Evolutionary conservation across 2,113 vertebrate genomes (phyloP), one percentile per base, ranked within the genome.

Genomic region (Lethenteron reissneri): DNA sequence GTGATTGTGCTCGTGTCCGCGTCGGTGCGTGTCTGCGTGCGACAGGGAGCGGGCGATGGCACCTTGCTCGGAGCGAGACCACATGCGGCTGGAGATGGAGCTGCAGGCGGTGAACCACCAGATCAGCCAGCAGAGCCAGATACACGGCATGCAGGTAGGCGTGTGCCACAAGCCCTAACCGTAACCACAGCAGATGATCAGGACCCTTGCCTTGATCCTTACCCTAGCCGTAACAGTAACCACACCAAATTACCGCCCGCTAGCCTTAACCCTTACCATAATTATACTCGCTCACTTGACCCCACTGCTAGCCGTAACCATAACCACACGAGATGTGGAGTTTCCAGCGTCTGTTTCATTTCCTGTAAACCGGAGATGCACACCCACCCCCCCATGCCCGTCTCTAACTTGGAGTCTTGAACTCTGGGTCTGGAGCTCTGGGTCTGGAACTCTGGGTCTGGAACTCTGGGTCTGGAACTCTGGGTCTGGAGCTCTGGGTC

Each of bases 31-130:
- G 41, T 41, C 3, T 41, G 41, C 41, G 5, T 41, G 41, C 41
- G 41, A 41, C 41, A 41, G 41, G 41, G 41, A 41, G 41, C 41
- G 41, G 41, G 41, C 41, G 41, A 41, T 41, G 41, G 41, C 41
- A 41, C 41, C 41, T 41, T 41, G 41, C 41, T 41, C 64, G n/a
- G 64, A 68, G 64, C 64, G 25, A 17, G 64, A 68, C n/a, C 64
- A 68, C 9, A 17, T 68, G 75, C 91, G 92, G 78, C 82, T 99
- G 41, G 87, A 92, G 76, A 85, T 95, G 78, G 94, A 99, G 75
- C 80, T 99, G 60, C 94, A 95, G 79, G 90, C 97, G 56, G 83
- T 99, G 73, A 95, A 90, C 81, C 90, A 99, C 74, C 92, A 99
- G 80, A 99, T 99, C 75, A 95, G 79, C 78, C 92, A 97, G 74